phyloP scores from a whole-genome alignment of 1,140 invertebrate species.

The Dufourea novaeangliae region DNA sequence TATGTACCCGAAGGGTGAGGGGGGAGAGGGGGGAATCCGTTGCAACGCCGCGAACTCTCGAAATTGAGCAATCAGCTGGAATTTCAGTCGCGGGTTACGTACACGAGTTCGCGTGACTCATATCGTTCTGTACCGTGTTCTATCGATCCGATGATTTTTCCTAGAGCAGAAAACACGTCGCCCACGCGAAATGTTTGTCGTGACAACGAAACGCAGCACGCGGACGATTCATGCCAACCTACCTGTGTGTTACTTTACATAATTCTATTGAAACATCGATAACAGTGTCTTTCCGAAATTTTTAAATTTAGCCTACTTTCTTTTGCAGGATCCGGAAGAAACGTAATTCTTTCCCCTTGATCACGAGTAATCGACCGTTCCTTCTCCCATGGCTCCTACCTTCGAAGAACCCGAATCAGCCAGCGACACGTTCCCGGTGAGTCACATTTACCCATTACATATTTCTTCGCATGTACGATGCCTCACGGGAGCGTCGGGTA shows the following conservation, averaged over 20 bases:
- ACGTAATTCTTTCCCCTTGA: not conserved
- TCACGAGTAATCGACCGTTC: not conserved
- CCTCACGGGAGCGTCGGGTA: not conserved
- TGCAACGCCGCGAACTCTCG: conserved; percentile 5
- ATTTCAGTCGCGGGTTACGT: conserved; percentile 52
- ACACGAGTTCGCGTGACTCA: conserved; percentile 54
- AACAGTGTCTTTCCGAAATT: not conserved
- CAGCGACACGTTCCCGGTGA: conserved; percentile 43
- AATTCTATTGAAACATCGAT: too few relatives aligned
- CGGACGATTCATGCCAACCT: not conserved
- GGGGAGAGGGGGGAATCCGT: too few relatives aligned
- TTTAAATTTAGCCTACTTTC: too few relatives aligned
- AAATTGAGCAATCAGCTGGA: conserved; percentile 61
- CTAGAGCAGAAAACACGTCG: conserved; percentile 27
- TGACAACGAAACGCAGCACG: conserved; percentile 2
- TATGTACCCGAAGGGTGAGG: too few relatives aligned
- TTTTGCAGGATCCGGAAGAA: not conserved
- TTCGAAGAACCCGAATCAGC: conserved; percentile 25
- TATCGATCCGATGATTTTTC: conserved; percentile 54
- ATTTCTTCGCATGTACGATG: conserved; percentile 27
- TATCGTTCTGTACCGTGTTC: conserved; percentile 25
- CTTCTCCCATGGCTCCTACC: too few relatives aligned
- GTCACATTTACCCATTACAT: conserved; percentile 60
- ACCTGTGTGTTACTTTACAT: too few relatives aligned
- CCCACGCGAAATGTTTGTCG: conserved; percentile 37